These are phyloP conservation scores for Oplegnathus fasciatus DNA, from an alignment of 2,113 vertebrate genomes.

Conservation along the genomic window DNA sequence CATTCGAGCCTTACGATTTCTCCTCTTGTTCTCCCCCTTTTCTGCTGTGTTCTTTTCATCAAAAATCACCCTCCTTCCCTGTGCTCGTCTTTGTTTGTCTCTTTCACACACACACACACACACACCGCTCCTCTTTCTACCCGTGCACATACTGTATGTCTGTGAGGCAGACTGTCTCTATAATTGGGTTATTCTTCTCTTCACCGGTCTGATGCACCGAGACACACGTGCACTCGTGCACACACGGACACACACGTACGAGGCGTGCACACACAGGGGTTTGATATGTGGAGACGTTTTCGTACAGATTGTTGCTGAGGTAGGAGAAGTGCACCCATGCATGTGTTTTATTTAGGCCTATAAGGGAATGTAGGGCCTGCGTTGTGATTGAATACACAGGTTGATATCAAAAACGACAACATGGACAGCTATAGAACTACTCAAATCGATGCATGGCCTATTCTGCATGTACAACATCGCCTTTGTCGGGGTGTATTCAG, in stretches of 20 bases:
- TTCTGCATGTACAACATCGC: slow-evolving; percentile 15
- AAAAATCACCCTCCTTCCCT: slow-evolving; percentile 68
- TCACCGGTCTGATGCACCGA: slow-evolving; percentile 80
- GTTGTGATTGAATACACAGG: slow-evolving; percentile 36
- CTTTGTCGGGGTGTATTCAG: not conserved
- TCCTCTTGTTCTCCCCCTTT: slow-evolving; percentile 26
- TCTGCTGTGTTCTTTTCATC: slow-evolving; percentile 65
- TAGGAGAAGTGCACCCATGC: slow-evolving; percentile 65
- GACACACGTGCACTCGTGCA: slow-evolving; percentile 61
- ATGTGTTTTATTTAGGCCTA: slow-evolving; percentile 58
- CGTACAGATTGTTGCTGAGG: slow-evolving; percentile 74
- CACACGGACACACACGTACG: slow-evolving; percentile 21
- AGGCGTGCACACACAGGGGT: slow-evolving; percentile 14
- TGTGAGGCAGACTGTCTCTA: slow-evolving; percentile 81
- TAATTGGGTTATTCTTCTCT: slow-evolving; percentile 84
- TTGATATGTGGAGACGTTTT: slow-evolving; percentile 72
- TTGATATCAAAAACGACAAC: slow-evolving; percentile 40
- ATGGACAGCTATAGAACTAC: not conserved
- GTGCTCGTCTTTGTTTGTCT: slow-evolving; percentile 68
- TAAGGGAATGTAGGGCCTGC: slow-evolving; percentile 23
- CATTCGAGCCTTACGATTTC: slow-evolving; percentile 8
- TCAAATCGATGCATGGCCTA: not conserved
- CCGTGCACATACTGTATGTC: slow-evolving; percentile 73
- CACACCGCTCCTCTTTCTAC: slow-evolving; percentile 21
- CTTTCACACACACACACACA: not conserved